Evolutionary conservation across 2,888 invertebrate genomes (phyloP), one percentile per base, ranked within the genome.

Genomic region (Pomacea canaliculata): DNA sequence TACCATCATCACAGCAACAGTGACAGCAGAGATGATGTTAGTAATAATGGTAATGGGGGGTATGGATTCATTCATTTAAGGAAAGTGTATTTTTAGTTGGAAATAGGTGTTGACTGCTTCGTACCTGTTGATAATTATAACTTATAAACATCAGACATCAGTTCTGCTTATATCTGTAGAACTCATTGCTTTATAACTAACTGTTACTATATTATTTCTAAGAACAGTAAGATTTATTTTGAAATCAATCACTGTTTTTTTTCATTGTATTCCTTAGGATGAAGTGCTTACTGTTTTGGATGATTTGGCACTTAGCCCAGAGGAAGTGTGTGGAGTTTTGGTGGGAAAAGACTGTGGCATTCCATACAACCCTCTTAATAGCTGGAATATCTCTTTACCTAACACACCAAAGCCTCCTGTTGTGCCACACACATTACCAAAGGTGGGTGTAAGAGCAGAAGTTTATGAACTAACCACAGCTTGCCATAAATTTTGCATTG

Each of bases 271-370:
- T 79, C 78, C 93, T 78, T 91, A 96, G 94, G 94, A 93, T 79
- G 96, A 96, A 91, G 94, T 96, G 9, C 73, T 88, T 68, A 95
- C 95, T 88, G 95, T 96, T 16, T 87, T 96, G 82, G 94, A 95
- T 87, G 93, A 95, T 77, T 93, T 95, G n/a, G 93, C 93, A n/a
- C 93, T 95, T 87, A 95, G 95, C 2, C 95, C 97, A 0, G 94
- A 96, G 83, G 96, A 97, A 90, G 94, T 97, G 80, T 97, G 97
- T 92, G 96, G 96, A 89, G 95, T 97, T 89, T 94, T 97, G 19
- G 95, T 97, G 76, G 97, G 97, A 0, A 96, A 96, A 88, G 96
- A 95, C 37, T 97, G 97, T 89, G 97, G 95, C 2, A 95, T 95
- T 85, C 94, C 96, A 1, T 96, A 95, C 88, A 96, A 96, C 91